Conservation (phyloP, 2,888 invertebrate species). For the Stenolophus ochropezus region DNA sequence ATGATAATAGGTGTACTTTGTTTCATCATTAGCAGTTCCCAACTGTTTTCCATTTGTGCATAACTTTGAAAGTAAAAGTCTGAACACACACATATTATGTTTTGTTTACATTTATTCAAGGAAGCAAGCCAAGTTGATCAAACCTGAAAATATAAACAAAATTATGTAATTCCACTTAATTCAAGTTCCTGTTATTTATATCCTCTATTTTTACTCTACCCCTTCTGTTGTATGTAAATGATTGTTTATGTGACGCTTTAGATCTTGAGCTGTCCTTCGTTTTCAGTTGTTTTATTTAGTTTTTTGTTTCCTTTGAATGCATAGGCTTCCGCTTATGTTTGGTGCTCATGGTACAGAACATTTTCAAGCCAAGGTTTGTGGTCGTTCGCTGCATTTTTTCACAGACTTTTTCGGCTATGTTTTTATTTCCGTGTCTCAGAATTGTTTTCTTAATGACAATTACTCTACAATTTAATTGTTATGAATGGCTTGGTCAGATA, state of each 20-base stretch:
- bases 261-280: conserved; percentile 19
- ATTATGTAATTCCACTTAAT: conserved; percentile 8
- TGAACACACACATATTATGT: neutral
- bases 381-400: conserved; percentile 17
- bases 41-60: neutral
- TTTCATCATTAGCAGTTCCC: neutral
- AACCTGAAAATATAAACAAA: conserved; percentile 19
- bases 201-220: neutral
- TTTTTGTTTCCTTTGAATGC: conserved; percentile 16
- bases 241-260: neutral
- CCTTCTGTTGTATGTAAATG: conserved; percentile 14
- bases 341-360: conserved; percentile 8
- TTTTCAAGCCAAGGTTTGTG: conserved; percentile 20
- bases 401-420: neutral
- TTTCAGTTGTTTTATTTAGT: conserved; percentile 25
- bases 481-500: neutral
- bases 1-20: neutral
- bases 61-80: conserved; percentile 26
- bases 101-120: conserved; percentile 32
- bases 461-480: neutral
- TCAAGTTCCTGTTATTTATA: neutral
- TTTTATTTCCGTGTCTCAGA: conserved; percentile 23
- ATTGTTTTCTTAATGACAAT: neutral
- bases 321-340: conserved; percentile 9
- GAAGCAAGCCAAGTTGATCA: conserved; percentile 8